Evolutionary conservation across 2,888 invertebrate species (phyloP).

Genomic region (Hemicrepidius hirtus): DNA sequence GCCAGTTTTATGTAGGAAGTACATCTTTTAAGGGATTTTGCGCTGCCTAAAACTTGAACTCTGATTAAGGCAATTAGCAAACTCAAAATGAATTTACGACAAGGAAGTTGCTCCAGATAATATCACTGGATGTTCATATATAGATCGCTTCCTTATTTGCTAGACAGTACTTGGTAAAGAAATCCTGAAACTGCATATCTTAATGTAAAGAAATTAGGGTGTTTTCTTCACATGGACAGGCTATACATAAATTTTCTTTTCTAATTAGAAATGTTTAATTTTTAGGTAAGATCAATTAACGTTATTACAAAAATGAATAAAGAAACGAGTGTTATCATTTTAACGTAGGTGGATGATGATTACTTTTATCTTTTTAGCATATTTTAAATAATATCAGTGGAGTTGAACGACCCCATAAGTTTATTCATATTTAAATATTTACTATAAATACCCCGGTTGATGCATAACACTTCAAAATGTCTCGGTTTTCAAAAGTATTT

Average conservation of each 20-base stretch:
- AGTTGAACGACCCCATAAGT: slow-evolving; percentile 12
- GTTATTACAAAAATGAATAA: too few relatives aligned
- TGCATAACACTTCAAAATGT: neutral
- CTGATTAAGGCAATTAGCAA: neutral
- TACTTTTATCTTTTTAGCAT: slow-evolving; percentile 4
- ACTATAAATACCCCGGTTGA: neutral
- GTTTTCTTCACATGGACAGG: too few relatives aligned
- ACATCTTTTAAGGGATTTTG: too few relatives aligned
- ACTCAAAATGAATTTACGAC: neutral
- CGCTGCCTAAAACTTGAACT: neutral
- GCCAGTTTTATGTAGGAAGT: too few relatives aligned
- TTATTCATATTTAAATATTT: neutral
- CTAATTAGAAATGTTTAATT: too few relatives aligned
- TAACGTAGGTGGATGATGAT: slow-evolving; percentile 1
- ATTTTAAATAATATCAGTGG: neutral
- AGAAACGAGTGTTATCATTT: neutral
- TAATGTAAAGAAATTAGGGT: too few relatives aligned
- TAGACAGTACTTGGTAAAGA: neutral
- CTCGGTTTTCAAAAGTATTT: neutral
- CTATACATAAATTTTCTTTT: neutral
- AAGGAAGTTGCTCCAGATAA: slow-evolving; percentile 4
- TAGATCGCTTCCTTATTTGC: too few relatives aligned
- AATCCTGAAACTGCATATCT: too few relatives aligned
- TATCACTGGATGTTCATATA: neutral
- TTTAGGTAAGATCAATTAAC: too few relatives aligned